phyloP scores from a whole-genome alignment of 2,888 invertebrate genomes.

The Lysandra bellargus region DNA sequence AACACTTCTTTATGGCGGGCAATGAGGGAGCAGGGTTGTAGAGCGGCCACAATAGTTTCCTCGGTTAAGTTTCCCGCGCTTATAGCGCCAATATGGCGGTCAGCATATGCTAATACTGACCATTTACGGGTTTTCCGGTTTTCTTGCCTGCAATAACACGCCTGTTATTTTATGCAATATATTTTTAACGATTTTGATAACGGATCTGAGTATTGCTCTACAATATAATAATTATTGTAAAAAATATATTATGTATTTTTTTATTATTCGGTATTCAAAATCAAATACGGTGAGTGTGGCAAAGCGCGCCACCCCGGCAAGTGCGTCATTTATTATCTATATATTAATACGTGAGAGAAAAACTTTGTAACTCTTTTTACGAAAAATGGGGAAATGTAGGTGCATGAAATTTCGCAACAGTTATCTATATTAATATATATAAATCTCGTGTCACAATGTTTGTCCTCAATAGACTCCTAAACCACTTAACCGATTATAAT shows the following conservation, averaged over 20 bases:
- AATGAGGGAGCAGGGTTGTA: constrained; percentile 42
- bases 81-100: constrained; percentile 30
- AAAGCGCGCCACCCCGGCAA: too few relatives aligned
- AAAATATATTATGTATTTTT: neutral
- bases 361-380: too few relatives aligned
- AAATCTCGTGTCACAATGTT: too few relatives aligned
- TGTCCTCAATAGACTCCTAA: too few relatives aligned
- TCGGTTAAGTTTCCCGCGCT: constrained; percentile 24
- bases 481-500: too few relatives aligned
- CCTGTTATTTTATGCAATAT: neutral
- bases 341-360: too few relatives aligned
- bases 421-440: too few relatives aligned
- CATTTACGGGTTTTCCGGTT: constrained; percentile 21
- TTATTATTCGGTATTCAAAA: neutral
- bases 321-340: too few relatives aligned
- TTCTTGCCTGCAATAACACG: neutral
- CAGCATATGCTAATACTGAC: constrained; percentile 32
- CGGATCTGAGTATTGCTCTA: neutral
- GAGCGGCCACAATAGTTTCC: constrained; percentile 22
- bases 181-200: constrained; percentile 4
- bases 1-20: constrained; percentile 53
- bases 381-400: too few relatives aligned
- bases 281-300: neutral
- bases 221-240: neutral
- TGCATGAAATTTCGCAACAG: too few relatives aligned